Evolutionary conservation across 1,140 invertebrate genomes (phyloP), one percentile per base, ranked within the genome.

Genomic region (Acyrthosiphon pisum): DNA sequence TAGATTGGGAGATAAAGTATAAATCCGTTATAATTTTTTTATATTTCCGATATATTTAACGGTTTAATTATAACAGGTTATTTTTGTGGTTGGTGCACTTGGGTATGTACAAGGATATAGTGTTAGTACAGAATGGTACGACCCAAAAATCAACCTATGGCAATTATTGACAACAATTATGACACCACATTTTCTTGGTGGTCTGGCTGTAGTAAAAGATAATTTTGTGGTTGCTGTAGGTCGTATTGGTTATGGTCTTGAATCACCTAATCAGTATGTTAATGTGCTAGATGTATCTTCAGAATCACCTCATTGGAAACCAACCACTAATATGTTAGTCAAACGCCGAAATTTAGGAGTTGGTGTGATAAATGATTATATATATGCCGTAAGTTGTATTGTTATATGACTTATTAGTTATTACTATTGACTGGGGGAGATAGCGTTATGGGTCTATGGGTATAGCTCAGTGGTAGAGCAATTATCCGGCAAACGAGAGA

Each of bases 81-180:
- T 99, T 94, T 95, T 99, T 30, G 98, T 99, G 44, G 98, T 99
- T 93, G 98, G 98, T 84, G 99, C 98, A 1, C 99, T 99, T 95
- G 98, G 98, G 53, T 98, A 98, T 1, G 99, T 41, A 41, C 41
- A 99, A 96, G 98, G 98, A 1, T 98, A 99, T n/a, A n/a, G n/a
- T 94, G 96, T 98, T 93, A 98, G 97, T 94, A 98, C 99, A 76
- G 98, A 99, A 95, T 98, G 97, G 95, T 98, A 97, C 11, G 46
- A 48, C 11, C 46, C 46, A 1, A 48, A 11, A 0, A 48, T 14
- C 46, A 48, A 48, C 14, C 95, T 98, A 98, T 95, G 97, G 99
- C 94, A 84, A 30, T 94, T 46, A 48, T 96, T 98, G 22, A 97
- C 46, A 48, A 18, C 1, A 48, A 48, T 48, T 96, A 98, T 98